Base-by-base conservation (phyloP, 2,113 vertebrate species). In the Syngnathus typhle region DNA sequence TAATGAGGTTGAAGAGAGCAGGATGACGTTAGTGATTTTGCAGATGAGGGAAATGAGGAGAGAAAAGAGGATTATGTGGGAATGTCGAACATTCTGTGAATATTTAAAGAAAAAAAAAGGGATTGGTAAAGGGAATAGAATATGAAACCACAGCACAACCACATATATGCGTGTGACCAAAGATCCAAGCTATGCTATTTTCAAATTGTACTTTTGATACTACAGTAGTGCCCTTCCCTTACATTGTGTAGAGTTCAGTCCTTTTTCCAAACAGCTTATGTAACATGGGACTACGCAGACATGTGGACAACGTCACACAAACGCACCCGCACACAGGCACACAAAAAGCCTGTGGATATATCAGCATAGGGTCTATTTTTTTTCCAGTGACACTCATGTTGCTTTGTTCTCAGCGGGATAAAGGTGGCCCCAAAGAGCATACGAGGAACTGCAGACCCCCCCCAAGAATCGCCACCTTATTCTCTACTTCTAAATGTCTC, bases 11-110 rank as follows among this genome's bases (percentile, higher is more conserved):
- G 73, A 73, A 41, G 60, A 60, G 69, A 75, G 55, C 37, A 4
- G 61, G 73, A 76, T 63, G 60, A 65, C 62, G 19, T 6, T 46
- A 39, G 71, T 52, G 67, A 73, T 66, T 75, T 64, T 63, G 67
- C 23, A 65, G 66, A 74, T 37, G 55, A 60, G 70, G 49, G 23
- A 68, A 68, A 69, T 61, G 67, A 72, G 66, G 62, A 61, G 60
- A 80, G 79, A 70, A 77, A 84, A 82, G 72, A 75, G 70, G 82
- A 84, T 84, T 85, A 83, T 36, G 59, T 13, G 54, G 36, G 38
- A 65, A 67, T 16, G 41, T 72, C 58, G 64, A 78, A 83, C 78
- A 43, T 82, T 82, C 32, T 72, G 70, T 2, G 11, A 58, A 70
- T 38, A 55, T 77, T 32, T 64, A 37, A 59, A 46, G 64, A 37